These are phyloP conservation scores for Actinostola sp. DNA, from an alignment of 92 coral and sea anemone genomes.

Conservation along the genomic window DNA sequence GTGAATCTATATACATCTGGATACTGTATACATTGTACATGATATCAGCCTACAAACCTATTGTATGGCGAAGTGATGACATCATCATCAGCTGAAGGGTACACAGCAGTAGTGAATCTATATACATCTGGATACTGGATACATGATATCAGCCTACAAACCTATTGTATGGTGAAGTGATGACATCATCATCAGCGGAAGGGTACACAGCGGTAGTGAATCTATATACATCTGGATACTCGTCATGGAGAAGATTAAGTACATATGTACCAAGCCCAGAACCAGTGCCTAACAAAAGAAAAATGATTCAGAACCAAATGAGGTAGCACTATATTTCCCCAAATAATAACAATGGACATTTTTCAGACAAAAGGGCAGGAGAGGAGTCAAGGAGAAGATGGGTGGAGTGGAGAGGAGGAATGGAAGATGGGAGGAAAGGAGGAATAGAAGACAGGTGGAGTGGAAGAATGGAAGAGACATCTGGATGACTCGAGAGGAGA, in stretches of 20 bases:
- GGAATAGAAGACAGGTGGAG: too few species aligned
- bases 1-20: conserved; percentile 96
- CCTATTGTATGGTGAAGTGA: conserved; percentile 99
- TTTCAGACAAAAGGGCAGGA: too few species aligned
- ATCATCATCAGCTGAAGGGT: conserved; percentile 90
- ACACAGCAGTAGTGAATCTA: conserved; percentile 95
- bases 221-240: conserved; percentile 96
- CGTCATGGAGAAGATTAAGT: conserved; percentile 83
- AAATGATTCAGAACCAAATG: not conserved
- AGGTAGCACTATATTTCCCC: too few species aligned
- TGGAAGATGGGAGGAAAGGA: too few species aligned
- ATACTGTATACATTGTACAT: too few species aligned
- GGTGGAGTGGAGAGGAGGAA: too few species aligned
- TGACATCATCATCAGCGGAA: conserved; percentile 96
- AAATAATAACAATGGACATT: too few species aligned
- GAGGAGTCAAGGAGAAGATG: too few species aligned
- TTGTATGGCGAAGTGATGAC: not conserved
- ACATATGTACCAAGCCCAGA: conserved; percentile 97
- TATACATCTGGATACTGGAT: conserved; percentile 97
- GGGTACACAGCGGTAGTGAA: conserved; percentile 99
- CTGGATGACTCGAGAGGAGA: too few species aligned
- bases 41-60: too few species aligned
- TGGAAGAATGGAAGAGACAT: too few species aligned
- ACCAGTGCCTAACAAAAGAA: conserved; percentile 77
- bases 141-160: conserved; percentile 9